phyloP scores from a whole-genome alignment of 2,797 vertebrate species.

The Onychomys torridus region DNA sequence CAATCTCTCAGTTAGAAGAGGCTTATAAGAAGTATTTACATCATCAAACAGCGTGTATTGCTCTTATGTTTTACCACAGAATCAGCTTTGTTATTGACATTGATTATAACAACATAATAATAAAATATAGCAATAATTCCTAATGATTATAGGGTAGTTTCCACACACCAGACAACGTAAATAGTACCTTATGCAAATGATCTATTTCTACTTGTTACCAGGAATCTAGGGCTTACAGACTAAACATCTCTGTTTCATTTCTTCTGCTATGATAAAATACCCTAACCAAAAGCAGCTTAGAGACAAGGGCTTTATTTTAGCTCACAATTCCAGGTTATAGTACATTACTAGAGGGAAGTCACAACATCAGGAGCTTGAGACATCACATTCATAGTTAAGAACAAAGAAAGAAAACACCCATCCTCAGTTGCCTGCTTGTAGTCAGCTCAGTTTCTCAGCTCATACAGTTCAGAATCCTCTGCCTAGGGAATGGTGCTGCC shows the following conservation, averaged over 20 bases:
- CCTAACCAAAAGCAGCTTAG: background rate
- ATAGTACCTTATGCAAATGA: background rate
- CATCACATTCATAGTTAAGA: background rate
- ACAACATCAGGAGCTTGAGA: background rate
- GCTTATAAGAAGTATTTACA: background rate
- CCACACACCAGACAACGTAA: background rate
- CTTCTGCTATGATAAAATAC: background rate
- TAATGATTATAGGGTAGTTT: background rate
- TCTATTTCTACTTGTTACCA: background rate
- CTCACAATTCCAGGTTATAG: background rate
- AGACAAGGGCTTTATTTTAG: background rate
- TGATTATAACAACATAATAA: slow-evolving; percentile 4
- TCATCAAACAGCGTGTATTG: background rate
- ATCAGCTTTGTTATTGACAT: background rate
- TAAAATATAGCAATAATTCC: background rate
- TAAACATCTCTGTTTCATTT: background rate
- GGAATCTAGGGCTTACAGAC: background rate
- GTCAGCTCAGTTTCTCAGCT: background rate
- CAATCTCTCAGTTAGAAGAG: background rate
- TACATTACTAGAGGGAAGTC: background rate
- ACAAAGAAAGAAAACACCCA: background rate
- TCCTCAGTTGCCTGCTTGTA: too few species aligned
- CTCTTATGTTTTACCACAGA: slow-evolving; percentile 4
- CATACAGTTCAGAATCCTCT: background rate
- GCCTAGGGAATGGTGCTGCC: background rate